Conservation (phyloP, 2,113 vertebrate genomes). For the Vireo altiloquus region DNA sequence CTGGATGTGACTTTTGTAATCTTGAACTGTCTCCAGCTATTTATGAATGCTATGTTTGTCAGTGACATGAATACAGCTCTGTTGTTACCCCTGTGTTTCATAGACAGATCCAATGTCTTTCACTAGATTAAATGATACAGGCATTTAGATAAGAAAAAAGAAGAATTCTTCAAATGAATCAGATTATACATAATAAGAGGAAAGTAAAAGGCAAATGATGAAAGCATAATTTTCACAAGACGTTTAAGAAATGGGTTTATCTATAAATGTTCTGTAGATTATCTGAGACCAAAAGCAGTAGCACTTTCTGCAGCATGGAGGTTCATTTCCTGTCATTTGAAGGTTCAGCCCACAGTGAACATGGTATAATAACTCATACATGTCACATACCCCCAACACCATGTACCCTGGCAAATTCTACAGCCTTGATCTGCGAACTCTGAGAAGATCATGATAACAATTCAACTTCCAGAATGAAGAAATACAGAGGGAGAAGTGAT, state of each 20-base stretch:
- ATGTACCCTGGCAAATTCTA: neutral
- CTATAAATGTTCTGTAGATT: neutral
- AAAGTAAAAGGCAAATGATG: neutral
- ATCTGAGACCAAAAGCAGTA: neutral
- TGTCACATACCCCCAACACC: neutral
- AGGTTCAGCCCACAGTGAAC: neutral
- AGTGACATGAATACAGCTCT: neutral
- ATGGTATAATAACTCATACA: neutral
- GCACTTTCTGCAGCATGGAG: neutral
- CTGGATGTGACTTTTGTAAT: neutral
- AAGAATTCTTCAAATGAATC: neutral
- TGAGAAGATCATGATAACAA: neutral
- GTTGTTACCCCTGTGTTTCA: neutral
- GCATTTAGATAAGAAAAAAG: neutral
- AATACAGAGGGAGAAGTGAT: neutral
- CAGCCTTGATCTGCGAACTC: neutral
- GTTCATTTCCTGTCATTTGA: neutral
- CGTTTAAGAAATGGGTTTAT: neutral
- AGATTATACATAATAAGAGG: neutral
- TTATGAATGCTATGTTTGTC: neutral
- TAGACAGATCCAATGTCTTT: neutral
- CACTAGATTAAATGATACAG: neutral
- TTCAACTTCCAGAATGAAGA: neutral
- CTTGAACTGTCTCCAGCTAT: neutral
- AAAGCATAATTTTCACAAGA: neutral